Evolutionary conservation across 1,140 invertebrate species (phyloP).

Genomic region (Drosophila littoralis): DNA sequence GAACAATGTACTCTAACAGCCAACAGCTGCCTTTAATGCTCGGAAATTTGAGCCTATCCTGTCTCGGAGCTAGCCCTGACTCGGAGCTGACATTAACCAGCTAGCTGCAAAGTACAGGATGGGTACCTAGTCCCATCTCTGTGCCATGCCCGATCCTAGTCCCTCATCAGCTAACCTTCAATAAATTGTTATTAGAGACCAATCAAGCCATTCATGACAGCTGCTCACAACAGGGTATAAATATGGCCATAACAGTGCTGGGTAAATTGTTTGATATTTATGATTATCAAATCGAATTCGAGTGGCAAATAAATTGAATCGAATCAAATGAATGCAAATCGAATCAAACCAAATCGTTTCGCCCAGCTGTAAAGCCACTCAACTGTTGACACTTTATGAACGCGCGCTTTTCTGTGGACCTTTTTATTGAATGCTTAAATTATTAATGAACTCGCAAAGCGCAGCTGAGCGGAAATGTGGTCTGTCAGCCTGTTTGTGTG

Average conservation of each 20-base stretch:
- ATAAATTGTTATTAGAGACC: no score
- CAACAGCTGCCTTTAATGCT: no score
- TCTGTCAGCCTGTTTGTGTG: slow-evolving; percentile 4
- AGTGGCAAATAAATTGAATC: slow-evolving; percentile 16
- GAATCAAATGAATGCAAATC: slow-evolving; percentile 9
- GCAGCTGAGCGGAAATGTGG: slow-evolving; percentile 50
- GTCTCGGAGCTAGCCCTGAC: no score
- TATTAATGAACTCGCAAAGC: slow-evolving; percentile 58
- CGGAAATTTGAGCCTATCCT: no score
- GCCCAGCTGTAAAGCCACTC: slow-evolving; percentile 16
- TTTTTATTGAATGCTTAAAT: slow-evolving; percentile 43
- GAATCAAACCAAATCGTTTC: slow-evolving; percentile 6
- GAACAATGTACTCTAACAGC: no score
- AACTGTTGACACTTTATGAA: slow-evolving; percentile 41
- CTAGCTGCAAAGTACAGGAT: no score
- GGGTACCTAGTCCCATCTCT: no score
- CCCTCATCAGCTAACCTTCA: background rate
- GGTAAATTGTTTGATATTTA: slow-evolving; percentile 33
- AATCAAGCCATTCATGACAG: background rate
- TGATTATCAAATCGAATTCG: slow-evolving; percentile 28
- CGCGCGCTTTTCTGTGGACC: background rate
- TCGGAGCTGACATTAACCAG: no score
- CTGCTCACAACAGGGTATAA: slow-evolving; percentile 6
- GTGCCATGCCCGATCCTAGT: background rate
- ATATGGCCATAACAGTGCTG: slow-evolving; percentile 12